Evolutionary conservation across 2,888 invertebrate genomes (phyloP).

Genomic region (Ectobius pallidus): DNA sequence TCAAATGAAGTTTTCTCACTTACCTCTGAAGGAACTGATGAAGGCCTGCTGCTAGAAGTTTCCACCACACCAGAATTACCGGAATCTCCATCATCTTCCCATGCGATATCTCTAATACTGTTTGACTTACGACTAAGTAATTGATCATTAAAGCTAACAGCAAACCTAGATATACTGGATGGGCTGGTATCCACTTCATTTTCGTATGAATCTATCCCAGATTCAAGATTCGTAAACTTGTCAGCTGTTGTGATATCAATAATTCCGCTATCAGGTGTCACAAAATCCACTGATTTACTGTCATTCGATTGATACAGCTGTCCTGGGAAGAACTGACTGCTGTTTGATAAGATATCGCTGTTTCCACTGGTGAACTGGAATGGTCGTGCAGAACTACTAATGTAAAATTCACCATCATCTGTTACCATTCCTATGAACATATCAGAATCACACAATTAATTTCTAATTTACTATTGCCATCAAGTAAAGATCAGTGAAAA

Average conservation of each 20-base stretch:
- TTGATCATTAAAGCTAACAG: background rate
- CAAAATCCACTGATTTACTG: constrained; percentile 3
- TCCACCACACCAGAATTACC: too few relatives aligned
- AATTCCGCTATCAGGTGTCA: constrained; percentile 61
- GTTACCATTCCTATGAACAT: constrained; percentile 56
- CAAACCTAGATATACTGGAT: constrained; percentile 14
- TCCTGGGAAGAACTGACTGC: constrained; percentile 77
- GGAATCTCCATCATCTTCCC: constrained; percentile 1
- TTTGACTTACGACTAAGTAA: background rate
- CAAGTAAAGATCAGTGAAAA: background rate
- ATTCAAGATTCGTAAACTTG: constrained; percentile 19
- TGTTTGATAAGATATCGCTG: background rate
- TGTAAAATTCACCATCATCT: constrained; percentile 72
- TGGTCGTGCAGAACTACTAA: constrained; percentile 74
- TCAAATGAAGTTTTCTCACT: background rate
- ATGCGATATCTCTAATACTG: background rate
- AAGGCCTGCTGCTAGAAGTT: background rate
- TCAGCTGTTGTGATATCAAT: constrained; percentile 63
- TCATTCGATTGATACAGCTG: background rate
- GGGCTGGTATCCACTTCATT: constrained; percentile 38
- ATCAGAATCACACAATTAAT: too few relatives aligned
- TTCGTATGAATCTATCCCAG: constrained; percentile 18
- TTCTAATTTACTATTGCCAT: background rate
- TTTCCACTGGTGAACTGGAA: constrained; percentile 55
- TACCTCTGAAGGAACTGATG: background rate